phyloP scores from a whole-genome alignment of 2,113 vertebrate genomes.

The Zingel zingel region DNA sequence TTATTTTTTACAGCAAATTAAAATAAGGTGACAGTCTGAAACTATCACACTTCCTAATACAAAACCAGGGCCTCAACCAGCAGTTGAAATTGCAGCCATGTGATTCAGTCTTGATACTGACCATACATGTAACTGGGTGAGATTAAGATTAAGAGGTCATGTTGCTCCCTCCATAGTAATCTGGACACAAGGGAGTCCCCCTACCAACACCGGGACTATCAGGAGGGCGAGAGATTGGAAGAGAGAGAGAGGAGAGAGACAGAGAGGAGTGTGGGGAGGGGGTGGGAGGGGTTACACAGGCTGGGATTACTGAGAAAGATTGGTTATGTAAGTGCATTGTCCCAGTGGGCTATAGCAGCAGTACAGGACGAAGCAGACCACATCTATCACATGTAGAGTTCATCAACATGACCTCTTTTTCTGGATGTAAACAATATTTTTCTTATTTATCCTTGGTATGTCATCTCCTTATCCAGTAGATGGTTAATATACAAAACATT shows the following conservation, averaged over 20 bases:
- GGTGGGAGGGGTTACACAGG: conserved; percentile 41
- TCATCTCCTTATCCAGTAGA: background rate
- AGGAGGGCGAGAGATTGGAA: conserved; percentile 15
- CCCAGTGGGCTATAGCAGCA: conserved; percentile 52
- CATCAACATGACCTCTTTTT: background rate
- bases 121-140: conserved; percentile 48
- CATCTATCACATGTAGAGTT: background rate
- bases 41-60: background rate
- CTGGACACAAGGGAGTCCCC: conserved; percentile 59
- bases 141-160: conserved; percentile 73
- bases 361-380: background rate
- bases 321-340: conserved; percentile 83
- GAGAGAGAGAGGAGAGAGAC: conserved; percentile 7
- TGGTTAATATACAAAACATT: background rate
- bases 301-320: conserved; percentile 74
- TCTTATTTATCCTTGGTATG: background rate
- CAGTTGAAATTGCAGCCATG: conserved; percentile 34
- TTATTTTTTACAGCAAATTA: background rate
- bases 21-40: background rate
- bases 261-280: conserved; percentile 20
- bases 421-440: background rate
- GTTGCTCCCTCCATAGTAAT: conserved; percentile 66
- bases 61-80: background rate
- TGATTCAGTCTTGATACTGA: conserved; percentile 34
- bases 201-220: background rate